These are phyloP conservation scores for Trematomus bernacchii DNA, from an alignment of 2,797 vertebrate species.

Conservation along the genomic window DNA sequence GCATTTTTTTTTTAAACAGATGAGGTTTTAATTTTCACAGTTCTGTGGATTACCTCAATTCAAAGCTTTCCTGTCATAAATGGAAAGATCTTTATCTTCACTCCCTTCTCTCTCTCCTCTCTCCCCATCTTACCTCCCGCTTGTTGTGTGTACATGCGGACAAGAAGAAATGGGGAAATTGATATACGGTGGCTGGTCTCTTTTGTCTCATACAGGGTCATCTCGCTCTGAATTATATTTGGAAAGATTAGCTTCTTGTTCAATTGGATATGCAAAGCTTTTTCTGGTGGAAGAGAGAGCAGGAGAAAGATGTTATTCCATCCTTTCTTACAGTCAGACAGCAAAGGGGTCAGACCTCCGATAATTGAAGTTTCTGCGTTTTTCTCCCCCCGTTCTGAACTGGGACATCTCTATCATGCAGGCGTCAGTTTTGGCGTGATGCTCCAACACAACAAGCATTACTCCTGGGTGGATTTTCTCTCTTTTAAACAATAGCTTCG, in stretches of 20 bases:
- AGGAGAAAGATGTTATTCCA: slow-evolving; percentile 7
- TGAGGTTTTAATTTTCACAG: slow-evolving; percentile 81
- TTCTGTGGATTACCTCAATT: slow-evolving; percentile 77
- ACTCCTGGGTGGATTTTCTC: slow-evolving; percentile 33
- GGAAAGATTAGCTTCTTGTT: slow-evolving; percentile 59
- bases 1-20: slow-evolving; percentile 56
- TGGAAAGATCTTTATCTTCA: slow-evolving; percentile 76
- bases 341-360: slow-evolving; percentile 31
- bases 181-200: slow-evolving; percentile 27
- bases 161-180: slow-evolving; percentile 1
- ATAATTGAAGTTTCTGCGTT: slow-evolving; percentile 46
- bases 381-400: neutral
- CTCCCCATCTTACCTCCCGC: slow-evolving; percentile 13
- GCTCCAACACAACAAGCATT: slow-evolving; percentile 30
- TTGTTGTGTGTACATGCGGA: slow-evolving; percentile 40
- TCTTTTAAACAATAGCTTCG: slow-evolving; percentile 47
- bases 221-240: slow-evolving; percentile 55
- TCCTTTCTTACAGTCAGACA: slow-evolving; percentile 24
- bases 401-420: slow-evolving; percentile 24
- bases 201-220: slow-evolving; percentile 50
- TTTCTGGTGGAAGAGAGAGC: neutral
- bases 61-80: slow-evolving; percentile 73
- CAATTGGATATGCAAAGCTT: slow-evolving; percentile 52
- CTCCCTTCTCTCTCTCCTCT: slow-evolving; percentile 12
- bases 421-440: slow-evolving; percentile 16